phyloP scores from a whole-genome alignment of 2,888 invertebrate genomes.

The Yponomeuta evonymella region DNA sequence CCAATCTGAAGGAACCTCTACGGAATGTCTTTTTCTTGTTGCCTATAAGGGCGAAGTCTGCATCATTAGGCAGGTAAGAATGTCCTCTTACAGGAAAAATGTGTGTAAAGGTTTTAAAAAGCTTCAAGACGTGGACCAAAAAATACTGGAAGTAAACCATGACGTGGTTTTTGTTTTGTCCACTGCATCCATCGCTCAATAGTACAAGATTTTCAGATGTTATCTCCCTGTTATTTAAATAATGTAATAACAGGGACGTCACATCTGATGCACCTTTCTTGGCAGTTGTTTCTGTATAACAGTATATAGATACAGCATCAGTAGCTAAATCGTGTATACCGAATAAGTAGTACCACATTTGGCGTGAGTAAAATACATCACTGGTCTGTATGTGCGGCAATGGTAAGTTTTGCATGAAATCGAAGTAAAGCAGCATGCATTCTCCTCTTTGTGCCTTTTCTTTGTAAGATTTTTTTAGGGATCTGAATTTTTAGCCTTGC shows the following conservation, averaged over 20 bases:
- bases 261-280: slow-evolving; percentile 22
- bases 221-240: slow-evolving; percentile 17
- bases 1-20: no score
- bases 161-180: slow-evolving; percentile 23
- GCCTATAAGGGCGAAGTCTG: no score
- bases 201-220: slow-evolving; percentile 18
- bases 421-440: slow-evolving; percentile 17
- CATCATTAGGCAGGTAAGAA: background rate
- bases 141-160: slow-evolving; percentile 3
- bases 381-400: slow-evolving; percentile 19
- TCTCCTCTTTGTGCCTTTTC: slow-evolving; percentile 15
- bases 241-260: slow-evolving; percentile 19
- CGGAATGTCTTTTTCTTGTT: no score
- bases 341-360: slow-evolving; percentile 20
- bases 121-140: slow-evolving; percentile 5
- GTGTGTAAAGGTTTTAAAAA: slow-evolving; percentile 1
- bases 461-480: slow-evolving; percentile 17
- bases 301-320: slow-evolving; percentile 17
- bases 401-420: slow-evolving; percentile 16
- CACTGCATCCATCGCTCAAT: slow-evolving; percentile 22
- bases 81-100: slow-evolving; percentile 10
- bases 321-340: slow-evolving; percentile 19
- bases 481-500: slow-evolving; percentile 16
- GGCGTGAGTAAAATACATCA: slow-evolving; percentile 20
- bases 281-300: slow-evolving; percentile 19